Evolutionary conservation across 2,113 vertebrate genomes (phyloP).

Genomic region (Chamaetylas fuelleborni): DNA sequence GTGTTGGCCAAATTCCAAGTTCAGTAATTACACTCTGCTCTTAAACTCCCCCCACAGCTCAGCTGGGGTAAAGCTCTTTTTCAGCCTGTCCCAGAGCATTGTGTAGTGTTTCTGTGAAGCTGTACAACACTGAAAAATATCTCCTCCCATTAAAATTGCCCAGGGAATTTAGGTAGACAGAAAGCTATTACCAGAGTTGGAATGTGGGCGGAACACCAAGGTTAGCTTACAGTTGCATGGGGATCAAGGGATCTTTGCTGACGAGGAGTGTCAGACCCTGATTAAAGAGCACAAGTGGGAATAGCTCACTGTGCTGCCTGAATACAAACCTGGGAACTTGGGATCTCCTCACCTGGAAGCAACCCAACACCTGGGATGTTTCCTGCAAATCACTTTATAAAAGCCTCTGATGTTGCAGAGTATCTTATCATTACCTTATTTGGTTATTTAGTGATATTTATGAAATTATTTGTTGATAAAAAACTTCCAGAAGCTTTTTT

Average conservation of each 20-base stretch:
- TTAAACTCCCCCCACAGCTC: not conserved
- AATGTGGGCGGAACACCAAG: constrained; percentile 2
- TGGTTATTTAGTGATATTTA: not conserved
- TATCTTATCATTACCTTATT: not conserved
- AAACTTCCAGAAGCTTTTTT: not conserved
- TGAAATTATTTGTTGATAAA: not conserved
- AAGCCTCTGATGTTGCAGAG: not conserved
- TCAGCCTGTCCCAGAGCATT: not conserved
- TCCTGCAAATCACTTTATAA: not conserved
- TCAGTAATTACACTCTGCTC: constrained; percentile 4
- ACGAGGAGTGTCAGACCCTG: not conserved
- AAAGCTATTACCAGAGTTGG: not conserved
- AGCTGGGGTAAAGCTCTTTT: not conserved
- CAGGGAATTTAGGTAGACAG: not conserved
- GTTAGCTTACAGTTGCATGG: not conserved
- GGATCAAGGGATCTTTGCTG: not conserved
- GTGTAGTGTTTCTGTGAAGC: not conserved
- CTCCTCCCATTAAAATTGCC: not conserved
- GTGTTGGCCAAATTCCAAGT: not conserved
- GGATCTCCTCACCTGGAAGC: not conserved
- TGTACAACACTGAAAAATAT: not conserved
- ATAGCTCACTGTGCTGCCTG: not conserved
- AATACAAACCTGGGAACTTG: not conserved
- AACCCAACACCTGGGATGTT: not conserved
- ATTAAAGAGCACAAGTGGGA: not conserved